Evolutionary conservation across 2,113 vertebrate genomes (phyloP), one percentile per base, ranked within the genome.

Genomic region (Neotoma lepida): DNA sequence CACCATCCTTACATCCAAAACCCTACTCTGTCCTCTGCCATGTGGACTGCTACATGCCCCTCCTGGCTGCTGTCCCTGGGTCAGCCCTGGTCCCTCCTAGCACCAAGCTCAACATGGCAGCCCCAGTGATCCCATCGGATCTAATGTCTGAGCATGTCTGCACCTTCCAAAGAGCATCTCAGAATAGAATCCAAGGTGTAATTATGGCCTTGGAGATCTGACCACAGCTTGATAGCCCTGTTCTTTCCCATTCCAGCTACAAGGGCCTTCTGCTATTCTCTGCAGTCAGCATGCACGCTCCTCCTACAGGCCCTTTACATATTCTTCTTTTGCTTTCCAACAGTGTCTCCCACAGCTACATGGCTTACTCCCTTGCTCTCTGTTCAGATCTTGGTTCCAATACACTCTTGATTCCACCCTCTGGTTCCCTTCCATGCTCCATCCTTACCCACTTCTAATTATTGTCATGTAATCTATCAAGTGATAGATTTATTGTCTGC

Each of bases 21-120:
- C 15, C 49, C 30, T 1, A 14, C 17, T 68, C 13, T 0, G 0
- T 15, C 35, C 7, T 5, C 51, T 24, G 54, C 51, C 39, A 18
- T 15, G 1, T 0, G 4, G n/a, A 41, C 14, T 1, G 14, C 28
- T 2, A 0, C 1, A 17, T 3, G 12, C 6, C 9, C 20, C 4
- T 35, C 35, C 61, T 18, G 33, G 9, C 7, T 5, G 1, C 26
- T 51, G 35, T n/a, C 39, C 30, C 35, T 15, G 2, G 22, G 64
- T 5, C 71, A 35, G 49, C 41, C 35, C 17, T 22, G 26, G 15
- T 28, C 56, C 6, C 8, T 35, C n/a, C 33, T 9, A 18, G 58
- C 58, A 30, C 41, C 41, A 10, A 2, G 22, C 7, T 82, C 58
- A 54, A 20, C n/a, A 41, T 0, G 7, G 77, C 35, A 63, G 77